phyloP scores from a whole-genome alignment of 1,140 invertebrate genomes.

The Neoseiulus cucumeris region DNA sequence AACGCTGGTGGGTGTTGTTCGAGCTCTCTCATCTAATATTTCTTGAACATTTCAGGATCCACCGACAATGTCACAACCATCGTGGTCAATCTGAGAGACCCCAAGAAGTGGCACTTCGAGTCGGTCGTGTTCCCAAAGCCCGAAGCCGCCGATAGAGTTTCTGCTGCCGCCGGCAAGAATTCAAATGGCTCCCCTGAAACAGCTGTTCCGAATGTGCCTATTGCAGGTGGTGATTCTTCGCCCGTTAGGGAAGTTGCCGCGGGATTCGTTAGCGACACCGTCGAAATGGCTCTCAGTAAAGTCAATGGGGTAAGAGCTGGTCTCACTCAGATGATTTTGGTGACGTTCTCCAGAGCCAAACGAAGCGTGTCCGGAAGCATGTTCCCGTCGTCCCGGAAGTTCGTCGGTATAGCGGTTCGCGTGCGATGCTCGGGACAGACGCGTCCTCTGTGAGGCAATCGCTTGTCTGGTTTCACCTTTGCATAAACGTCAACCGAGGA shows the following conservation, averaged over 20 bases:
- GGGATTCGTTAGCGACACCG: not conserved
- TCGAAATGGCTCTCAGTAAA: conserved; percentile 6
- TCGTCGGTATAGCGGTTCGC: too few species aligned
- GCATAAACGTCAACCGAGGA: too few species aligned
- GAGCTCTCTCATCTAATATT: not conserved
- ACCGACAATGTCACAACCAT: not conserved
- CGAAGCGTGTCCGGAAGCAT: too few species aligned
- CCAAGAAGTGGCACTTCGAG: conserved; percentile 1
- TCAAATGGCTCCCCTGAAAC: not conserved
- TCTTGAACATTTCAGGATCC: not conserved
- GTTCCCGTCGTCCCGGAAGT: too few species aligned
- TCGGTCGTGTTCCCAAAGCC: not conserved
- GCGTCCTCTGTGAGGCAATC: too few species aligned
- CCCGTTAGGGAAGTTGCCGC: conserved; percentile 6
- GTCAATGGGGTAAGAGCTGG: not conserved
- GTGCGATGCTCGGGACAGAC: too few species aligned
- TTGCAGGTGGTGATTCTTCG: not conserved
- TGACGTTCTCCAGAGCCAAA: too few species aligned
- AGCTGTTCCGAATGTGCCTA: not conserved
- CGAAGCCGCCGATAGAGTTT: not conserved
- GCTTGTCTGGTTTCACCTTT: too few species aligned
- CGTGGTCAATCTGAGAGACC: not conserved
- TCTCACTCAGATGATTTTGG: too few species aligned
- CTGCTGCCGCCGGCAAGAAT: not conserved
- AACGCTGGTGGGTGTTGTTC: not conserved